Percentiles rank a stretch among this genome's conserved stretches.
phyloP scores from a whole-genome alignment of 2,888 invertebrate species.

The Chrysopilus asiliformis region DNA sequence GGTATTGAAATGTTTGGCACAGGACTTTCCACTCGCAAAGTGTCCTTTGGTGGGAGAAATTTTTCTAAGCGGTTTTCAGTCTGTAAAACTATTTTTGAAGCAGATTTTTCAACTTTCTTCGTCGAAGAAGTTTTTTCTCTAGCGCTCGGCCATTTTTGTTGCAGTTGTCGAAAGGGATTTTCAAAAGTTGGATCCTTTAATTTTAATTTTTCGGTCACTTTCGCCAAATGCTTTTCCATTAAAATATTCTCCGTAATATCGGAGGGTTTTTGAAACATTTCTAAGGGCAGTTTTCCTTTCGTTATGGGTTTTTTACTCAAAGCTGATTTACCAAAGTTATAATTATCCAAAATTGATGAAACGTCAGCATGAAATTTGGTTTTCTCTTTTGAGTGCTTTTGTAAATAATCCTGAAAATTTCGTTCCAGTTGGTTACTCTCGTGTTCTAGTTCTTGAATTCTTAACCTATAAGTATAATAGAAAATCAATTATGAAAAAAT shows the following conservation, averaged over 20 bases:
- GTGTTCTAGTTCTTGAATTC: slow-evolving; percentile 28
- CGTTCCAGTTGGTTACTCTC: slow-evolving; percentile 31
- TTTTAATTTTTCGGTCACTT: too few species aligned
- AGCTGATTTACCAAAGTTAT: slow-evolving; percentile 15
- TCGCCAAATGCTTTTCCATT: neutral
- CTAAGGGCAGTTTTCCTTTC: slow-evolving; percentile 1
- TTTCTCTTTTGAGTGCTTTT: slow-evolving; percentile 20
- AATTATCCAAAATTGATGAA: slow-evolving; percentile 17
- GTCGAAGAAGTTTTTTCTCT: too few species aligned
- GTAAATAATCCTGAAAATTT: slow-evolving; percentile 26
- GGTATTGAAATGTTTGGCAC: too few species aligned
- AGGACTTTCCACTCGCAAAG: too few species aligned
- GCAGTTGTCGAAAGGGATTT: slow-evolving; percentile 16
- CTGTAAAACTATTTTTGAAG: too few species aligned
- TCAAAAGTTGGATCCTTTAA: too few species aligned
- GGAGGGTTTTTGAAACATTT: slow-evolving; percentile 1
- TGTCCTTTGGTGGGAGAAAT: too few species aligned
- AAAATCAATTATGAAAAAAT: slow-evolving; percentile 1
- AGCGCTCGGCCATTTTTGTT: too few species aligned
- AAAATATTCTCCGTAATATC: neutral
- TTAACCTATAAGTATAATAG: slow-evolving; percentile 21
- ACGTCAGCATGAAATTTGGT: slow-evolving; percentile 13
- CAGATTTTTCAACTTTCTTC: too few species aligned
- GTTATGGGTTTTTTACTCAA: neutral
- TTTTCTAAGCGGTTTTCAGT: too few species aligned